Base-by-base conservation (phyloP, 2,888 invertebrate genomes). In the Melanophora roralis region DNA sequence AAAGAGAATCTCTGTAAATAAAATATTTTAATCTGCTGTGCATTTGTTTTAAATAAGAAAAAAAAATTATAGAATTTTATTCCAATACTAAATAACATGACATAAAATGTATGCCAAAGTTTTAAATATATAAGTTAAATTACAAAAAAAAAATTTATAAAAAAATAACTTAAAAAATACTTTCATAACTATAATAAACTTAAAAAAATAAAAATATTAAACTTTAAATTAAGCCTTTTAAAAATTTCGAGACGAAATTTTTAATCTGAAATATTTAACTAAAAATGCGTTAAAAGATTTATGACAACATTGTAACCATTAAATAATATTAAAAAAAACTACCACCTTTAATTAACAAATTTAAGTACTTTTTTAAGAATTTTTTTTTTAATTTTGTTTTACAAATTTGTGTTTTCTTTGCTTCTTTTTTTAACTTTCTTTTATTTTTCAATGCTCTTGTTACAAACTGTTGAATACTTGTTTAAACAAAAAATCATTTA, bases 61-160 rank as follows among this genome's bases (percentile, higher is more conserved):
- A 36, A 73, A 36, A 34, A 72, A 57, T 27, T 65, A 64, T 23
- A 34, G 49, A 5, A 60, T 45, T 67, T 64, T 64, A 80, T 72
- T 55, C 64, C 76, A 80, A 80, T 72, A 79, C 82, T 83, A 81
- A 16, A 85, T 82, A 83, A 84, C 86, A 88, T 88, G 87, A 88
- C 87, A 88, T 86, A 85, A 85, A 88, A 86, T 88, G 87, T 86
- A 88, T 87, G 87, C 87, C 87, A 87, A 87, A 87, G 87, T 86
- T 76, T 59, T 88, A 81, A 81, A 78, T 53, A 73, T 81, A 68
- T 74, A 82, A 82, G 75, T 57, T 55, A 64, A 49, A 71, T 23
- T 27, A 57, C 38, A 49, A 53, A 64, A 49, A 55, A 38, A 62
- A 62, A 67, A 67, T 5, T n/a, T 68, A 57, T 11, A 49, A 65